Evolutionary conservation across 2,797 vertebrate species (phyloP).

Genomic region (Scyliorhinus canicula): DNA sequence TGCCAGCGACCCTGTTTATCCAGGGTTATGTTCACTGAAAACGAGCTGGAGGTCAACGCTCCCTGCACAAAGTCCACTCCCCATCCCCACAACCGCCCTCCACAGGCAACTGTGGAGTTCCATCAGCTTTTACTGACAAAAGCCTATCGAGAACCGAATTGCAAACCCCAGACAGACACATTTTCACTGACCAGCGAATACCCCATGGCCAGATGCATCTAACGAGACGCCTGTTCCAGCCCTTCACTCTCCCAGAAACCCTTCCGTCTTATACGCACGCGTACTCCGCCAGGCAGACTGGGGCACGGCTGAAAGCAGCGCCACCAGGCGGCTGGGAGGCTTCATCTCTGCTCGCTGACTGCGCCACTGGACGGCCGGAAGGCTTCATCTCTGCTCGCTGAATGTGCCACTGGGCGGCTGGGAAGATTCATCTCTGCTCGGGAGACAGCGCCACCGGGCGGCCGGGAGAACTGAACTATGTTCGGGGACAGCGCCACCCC

Average conservation of each 20-base stretch:
- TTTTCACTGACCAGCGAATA: background rate
- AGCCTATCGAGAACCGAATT: too few species aligned
- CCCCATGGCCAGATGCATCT: background rate
- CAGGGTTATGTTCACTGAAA: background rate
- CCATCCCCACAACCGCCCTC: background rate
- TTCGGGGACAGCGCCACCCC: too few species aligned
- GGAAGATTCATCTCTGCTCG: background rate
- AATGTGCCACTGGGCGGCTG: background rate
- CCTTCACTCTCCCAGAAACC: background rate
- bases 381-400: too few species aligned
- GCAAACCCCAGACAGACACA: background rate
- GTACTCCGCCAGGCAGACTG: too few species aligned
- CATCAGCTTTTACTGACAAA: background rate
- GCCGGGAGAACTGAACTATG: background rate
- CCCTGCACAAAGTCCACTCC: background rate
- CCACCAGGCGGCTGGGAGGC: too few species aligned
- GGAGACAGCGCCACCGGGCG: background rate
- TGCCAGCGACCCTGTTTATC: background rate
- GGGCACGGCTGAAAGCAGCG: too few species aligned
- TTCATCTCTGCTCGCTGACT: too few species aligned
- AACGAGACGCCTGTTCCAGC: fast-evolving
- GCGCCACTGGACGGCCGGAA: background rate
- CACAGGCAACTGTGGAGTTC: background rate
- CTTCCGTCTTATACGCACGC: background rate
- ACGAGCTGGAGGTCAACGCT: background rate